A percentile compares a stretch with the other conserved stretches of the same genome.
These are phyloP conservation scores for Poeciliopsis gracilis DNA, from an alignment of 2,797 vertebrate genomes.

Conservation along the genomic window DNA sequence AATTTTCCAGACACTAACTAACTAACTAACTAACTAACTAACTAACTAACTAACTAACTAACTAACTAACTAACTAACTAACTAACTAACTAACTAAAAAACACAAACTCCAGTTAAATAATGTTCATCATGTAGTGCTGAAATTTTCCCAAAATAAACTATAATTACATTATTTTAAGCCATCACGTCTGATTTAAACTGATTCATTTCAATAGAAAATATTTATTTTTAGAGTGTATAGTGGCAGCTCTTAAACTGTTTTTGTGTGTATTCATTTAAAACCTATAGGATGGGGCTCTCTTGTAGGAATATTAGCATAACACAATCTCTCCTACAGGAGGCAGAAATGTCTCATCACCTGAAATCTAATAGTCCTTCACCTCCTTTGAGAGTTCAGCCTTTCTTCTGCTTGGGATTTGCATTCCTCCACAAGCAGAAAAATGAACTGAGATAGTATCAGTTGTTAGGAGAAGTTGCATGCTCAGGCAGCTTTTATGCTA, in stretches of 20 bases:
- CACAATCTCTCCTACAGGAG: slow-evolving; percentile 8
- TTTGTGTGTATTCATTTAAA: slow-evolving; percentile 1
- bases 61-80: too few species aligned
- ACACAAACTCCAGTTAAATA: not conserved
- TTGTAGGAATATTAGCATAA: slow-evolving; percentile 15
- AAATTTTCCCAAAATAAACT: not conserved
- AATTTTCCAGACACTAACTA: too few species aligned
- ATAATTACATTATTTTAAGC: not conserved
- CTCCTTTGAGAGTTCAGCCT: slow-evolving; percentile 31
- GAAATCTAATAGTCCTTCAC: slow-evolving; percentile 19
- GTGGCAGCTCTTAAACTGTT: not conserved
- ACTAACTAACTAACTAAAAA: too few species aligned
- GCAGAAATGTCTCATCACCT: slow-evolving; percentile 18
- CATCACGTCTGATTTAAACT: not conserved
- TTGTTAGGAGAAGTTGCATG: slow-evolving; percentile 13
- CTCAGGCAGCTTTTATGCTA: slow-evolving; percentile 41
- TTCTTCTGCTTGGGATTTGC: slow-evolving; percentile 37
- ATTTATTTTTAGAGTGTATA: not conserved
- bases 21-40: not conserved
- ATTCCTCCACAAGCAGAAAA: slow-evolving; percentile 48
- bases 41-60: not conserved
- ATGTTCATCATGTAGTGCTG: not conserved
- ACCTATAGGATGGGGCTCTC: slow-evolving; percentile 8
- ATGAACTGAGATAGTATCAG: slow-evolving; percentile 48
- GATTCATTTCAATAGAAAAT: not conserved